Evolutionary conservation across 1,140 invertebrate species (phyloP), one percentile per base, ranked within the genome.

Genomic region (Pollicipes pollicipes): DNA sequence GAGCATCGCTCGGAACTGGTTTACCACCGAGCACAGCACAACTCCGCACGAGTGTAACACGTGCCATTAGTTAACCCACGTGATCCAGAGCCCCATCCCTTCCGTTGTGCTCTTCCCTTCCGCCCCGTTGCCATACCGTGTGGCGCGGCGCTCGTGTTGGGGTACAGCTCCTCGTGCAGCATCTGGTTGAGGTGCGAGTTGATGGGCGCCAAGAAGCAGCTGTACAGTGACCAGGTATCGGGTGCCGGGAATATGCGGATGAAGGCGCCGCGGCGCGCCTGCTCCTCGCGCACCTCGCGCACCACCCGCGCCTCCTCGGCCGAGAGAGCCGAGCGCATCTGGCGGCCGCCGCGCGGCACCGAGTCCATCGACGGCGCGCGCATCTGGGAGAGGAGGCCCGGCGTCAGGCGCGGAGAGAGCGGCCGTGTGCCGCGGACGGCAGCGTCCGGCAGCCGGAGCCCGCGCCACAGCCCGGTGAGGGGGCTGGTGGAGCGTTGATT

Each of bases 161-260:
- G 87, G 79, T 88, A 87, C 64, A 90, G 83, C 78, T 88, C 85
- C 74, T 87, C 84, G 77, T 90, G 89, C 26, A 94, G 79, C 80
- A 92, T 85, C 73, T 89, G 83, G 80, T 94, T 95, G 78, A 88
- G 87, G 3, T 80, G 91, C 90, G 73, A 88, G 87, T 75, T 84
- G 83, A 58, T 81, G 75, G 69, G 73, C 71, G 73, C 73, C 68
- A 77, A 70, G 71, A 73, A 73, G 2, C 75, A 73, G 74, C 78
- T 78, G 75, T 83, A 82, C 21, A 78, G 74, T 66, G 80, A 78
- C 91, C 92, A 95, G 4, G 89, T 88, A 77, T 93, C 90, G 45
- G 86, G 83, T 30, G 90, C 88, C 28, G 94, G 95, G 80, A 95
- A 97, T 76, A 97, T 93, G 30, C 93, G 81, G 32, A 95, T 89